Conservation (phyloP, 2,797 vertebrate genomes). For the Galago senegalensis region DNA sequence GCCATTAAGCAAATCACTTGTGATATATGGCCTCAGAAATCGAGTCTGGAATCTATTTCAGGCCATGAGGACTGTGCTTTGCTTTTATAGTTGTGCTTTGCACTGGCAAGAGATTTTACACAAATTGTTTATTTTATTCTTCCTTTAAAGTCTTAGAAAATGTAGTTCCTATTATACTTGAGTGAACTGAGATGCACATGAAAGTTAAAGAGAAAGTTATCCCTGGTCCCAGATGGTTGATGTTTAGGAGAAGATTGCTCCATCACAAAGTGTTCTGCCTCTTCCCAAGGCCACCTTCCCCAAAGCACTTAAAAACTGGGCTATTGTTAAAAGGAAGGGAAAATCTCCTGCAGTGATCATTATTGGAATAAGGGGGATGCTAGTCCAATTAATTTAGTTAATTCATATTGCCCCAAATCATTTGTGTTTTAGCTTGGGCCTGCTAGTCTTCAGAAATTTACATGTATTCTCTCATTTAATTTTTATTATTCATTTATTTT, state of each 20-base stretch:
- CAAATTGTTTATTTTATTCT: not conserved
- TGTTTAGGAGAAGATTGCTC: not conserved
- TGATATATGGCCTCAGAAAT: not conserved
- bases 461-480: not conserved
- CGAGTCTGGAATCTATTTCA: slow-evolving; percentile 38
- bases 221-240: not conserved
- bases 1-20: slow-evolving; percentile 12
- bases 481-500: not conserved
- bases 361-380: not conserved
- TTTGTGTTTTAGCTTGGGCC: not conserved
- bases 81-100: not conserved
- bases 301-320: slow-evolving; percentile 34
- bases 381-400: not conserved
- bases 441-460: slow-evolving; percentile 22
- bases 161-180: not conserved
- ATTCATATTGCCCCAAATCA: not conserved
- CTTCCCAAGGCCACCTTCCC: not conserved
- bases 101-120: not conserved
- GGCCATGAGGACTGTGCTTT: not conserved
- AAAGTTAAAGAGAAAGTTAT: not conserved
- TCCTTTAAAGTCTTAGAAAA: slow-evolving; percentile 17
- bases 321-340: not conserved
- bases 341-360: not conserved
- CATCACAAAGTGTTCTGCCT: not conserved
- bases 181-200: not conserved